Conservation (phyloP, 2,113 vertebrate genomes). For the Gallinago jamesoni region DNA sequence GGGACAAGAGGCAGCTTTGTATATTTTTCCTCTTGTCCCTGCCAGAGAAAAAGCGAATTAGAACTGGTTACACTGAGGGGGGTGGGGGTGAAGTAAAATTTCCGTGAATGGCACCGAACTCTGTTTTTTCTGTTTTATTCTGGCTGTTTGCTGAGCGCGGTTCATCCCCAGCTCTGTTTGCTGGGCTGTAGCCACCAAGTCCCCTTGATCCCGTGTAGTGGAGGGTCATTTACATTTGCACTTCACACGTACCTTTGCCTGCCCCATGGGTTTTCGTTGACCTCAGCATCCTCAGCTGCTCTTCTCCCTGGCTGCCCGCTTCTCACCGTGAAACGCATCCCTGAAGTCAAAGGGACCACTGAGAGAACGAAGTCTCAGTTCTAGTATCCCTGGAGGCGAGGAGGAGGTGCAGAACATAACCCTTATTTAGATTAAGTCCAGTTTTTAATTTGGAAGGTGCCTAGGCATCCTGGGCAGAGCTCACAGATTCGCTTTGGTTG, state of each 20-base stretch:
- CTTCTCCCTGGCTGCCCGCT: neutral
- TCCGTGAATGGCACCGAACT: neutral
- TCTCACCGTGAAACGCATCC: neutral
- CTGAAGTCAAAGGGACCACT: neutral
- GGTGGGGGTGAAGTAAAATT: neutral
- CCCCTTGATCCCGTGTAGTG: neutral
- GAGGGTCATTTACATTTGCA: neutral
- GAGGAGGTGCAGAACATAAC: neutral
- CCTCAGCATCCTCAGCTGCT: rapidly evolving
- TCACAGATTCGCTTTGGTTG: neutral
- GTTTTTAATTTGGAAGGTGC: neutral
- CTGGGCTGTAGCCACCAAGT: neutral
- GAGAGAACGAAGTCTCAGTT: neutral
- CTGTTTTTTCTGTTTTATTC: neutral
- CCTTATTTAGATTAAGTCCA: neutral
- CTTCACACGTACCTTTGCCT: neutral
- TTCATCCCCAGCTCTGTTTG: conserved; percentile 1
- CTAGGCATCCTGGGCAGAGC: neutral
- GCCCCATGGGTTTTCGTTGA: rapidly evolving
- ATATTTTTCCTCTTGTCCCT: neutral
- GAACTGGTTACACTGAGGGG: neutral
- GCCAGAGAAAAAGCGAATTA: neutral
- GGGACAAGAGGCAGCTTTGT: neutral
- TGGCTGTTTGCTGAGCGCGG: neutral
- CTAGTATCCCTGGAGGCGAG: rapidly evolving